Evolutionary conservation across 2,797 vertebrate genomes (phyloP).

Genomic region (Odontamblyopus rebecca): DNA sequence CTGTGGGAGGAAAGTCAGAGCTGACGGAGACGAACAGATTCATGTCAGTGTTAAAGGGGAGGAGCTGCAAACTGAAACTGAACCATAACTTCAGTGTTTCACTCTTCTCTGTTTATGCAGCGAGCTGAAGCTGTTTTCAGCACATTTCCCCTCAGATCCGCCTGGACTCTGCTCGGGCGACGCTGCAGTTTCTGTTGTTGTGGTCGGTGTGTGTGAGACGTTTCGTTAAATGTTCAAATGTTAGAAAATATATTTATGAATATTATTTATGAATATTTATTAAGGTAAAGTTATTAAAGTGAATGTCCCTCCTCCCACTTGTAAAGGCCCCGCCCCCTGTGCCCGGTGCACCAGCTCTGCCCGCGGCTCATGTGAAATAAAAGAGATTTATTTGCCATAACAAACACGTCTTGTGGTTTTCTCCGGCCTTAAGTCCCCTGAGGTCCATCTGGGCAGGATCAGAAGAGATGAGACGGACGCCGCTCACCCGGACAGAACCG

Average conservation of each 20-base stretch:
- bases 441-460: slow-evolving; percentile 55
- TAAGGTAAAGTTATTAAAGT: slow-evolving; percentile 20
- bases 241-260: slow-evolving; percentile 6
- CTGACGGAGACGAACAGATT: too few species aligned
- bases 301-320: slow-evolving; percentile 45
- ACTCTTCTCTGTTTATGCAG: too few species aligned
- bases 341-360: too few species aligned
- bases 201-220: slow-evolving; percentile 17
- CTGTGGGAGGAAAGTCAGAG: too few species aligned
- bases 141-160: too few species aligned
- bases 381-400: slow-evolving; percentile 72
- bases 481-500: slow-evolving; percentile 40
- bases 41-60: too few species aligned
- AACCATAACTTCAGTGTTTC: too few species aligned
- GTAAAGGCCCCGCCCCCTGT: not conserved
- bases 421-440: slow-evolving; percentile 34
- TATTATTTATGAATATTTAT: slow-evolving; percentile 9
- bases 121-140: too few species aligned
- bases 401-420: slow-evolving; percentile 32
- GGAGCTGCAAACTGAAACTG: too few species aligned
- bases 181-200: slow-evolving; percentile 36
- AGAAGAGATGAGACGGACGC: slow-evolving; percentile 35
- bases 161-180: too few species aligned
- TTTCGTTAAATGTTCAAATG: slow-evolving; percentile 53
- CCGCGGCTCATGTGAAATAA: slow-evolving; percentile 62